These are phyloP conservation scores for Whitmania pigra DNA, from an alignment of 1,140 invertebrate species.

Conservation along the genomic window DNA sequence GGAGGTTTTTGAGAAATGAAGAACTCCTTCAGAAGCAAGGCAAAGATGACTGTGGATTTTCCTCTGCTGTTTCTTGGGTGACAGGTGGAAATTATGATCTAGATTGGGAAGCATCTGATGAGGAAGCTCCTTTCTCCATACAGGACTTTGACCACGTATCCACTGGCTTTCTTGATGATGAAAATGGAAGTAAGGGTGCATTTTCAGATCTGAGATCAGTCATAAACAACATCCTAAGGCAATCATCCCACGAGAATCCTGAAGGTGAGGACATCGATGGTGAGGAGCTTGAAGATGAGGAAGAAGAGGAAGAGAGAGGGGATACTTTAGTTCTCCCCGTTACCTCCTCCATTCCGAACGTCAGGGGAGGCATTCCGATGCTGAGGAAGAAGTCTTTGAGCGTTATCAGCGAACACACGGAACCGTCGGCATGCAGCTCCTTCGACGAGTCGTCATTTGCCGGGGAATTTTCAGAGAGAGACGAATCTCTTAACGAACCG, in stretches of 20 bases:
- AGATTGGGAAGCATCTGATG: constrained; percentile 9
- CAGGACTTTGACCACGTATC: background rate
- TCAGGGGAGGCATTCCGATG: background rate
- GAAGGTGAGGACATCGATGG: background rate
- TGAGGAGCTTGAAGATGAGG: background rate
- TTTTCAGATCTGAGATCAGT: constrained; percentile 6
- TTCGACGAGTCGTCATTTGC: too few species aligned
- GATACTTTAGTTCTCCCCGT: background rate
- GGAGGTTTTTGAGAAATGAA: background rate
- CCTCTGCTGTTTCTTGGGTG: background rate
- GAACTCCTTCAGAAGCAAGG: background rate
- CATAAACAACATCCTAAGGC: background rate
- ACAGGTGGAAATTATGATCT: background rate
- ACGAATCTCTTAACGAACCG: background rate
- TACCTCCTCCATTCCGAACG: background rate
- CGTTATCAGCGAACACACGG: background rate
- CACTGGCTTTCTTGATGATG: background rate
- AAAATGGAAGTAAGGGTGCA: background rate
- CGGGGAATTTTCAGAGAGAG: too few species aligned
- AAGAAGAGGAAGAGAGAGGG: background rate
- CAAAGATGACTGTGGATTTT: background rate
- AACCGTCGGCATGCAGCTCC: background rate
- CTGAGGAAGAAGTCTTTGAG: constrained; percentile 3
- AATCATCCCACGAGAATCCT: background rate
- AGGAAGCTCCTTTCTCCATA: background rate